Base-by-base conservation (phyloP, 35 echinoderm and acorn worm species). In the Apostichopus parvimensis region DNA sequence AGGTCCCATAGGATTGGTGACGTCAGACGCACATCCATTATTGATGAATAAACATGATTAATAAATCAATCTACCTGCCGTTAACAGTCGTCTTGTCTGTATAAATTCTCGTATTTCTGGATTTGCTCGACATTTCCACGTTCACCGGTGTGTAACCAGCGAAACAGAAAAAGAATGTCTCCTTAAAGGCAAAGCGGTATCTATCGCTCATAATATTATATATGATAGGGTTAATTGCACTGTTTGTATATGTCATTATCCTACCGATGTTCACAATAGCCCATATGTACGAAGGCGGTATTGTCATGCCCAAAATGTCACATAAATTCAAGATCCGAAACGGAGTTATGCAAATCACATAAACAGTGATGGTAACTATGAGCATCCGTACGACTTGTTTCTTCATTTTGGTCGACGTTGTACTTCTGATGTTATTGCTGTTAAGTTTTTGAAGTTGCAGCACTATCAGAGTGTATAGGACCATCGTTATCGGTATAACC, bases 311-410 rank as follows among this genome's bases (percentile, higher is more conserved):
- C 73, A 91, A 94, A 54, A 95, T 98, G 83, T 93, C 70, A 54
- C 95, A 94, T 14, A 98, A 87, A 82, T 95, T 98, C 81, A 98
- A 71, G 82, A 98, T 88, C 25, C 96, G 92, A 91, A 98, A 98
- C 15, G 96, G 96, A 24, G 96, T 95, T 11, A 98, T 95, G 72
- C 96, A 98, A 54, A 98, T 95, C 17, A 95, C 82, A 75, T 95
- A 98, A 21, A 95, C 89, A 5, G 93, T 92, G 18, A 95, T 98
- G 25, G 96, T 98, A 6, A 95, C 96, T 79, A 98, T 98, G 73
- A 98, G 94, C 94, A 98, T 95, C 68, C 96, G 92, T 25, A 98
- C 96, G 54, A 98, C 94, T 85, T 98, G 96, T 79, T 95, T 95
- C 93, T 98, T 98, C 86, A 92, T 92, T 71, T 93, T 56, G 78